phyloP scores from a whole-genome alignment of 2,113 vertebrate genomes.

The Cryptoleucopteryx plumbea region DNA sequence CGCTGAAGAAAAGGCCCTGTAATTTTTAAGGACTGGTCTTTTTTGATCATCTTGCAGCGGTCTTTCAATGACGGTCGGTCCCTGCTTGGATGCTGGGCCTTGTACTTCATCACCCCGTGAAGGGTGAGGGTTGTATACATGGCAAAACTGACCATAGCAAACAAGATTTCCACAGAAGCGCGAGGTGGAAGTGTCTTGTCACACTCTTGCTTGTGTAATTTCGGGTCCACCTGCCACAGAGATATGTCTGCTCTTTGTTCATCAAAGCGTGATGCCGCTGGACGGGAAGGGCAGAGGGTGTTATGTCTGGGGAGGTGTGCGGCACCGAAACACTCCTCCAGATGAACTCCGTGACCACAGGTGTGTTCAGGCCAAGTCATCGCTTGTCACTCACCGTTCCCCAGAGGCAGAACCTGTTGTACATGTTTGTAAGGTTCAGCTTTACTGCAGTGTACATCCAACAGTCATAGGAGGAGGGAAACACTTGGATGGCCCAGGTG shows the following conservation, averaged over 20 bases:
- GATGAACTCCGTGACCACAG: not conserved
- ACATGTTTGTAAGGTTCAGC: not conserved
- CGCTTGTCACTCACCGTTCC: not conserved
- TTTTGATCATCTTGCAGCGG: fast-evolving
- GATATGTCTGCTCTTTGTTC: not conserved
- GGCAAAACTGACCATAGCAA: not conserved
- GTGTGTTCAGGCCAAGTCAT: not conserved
- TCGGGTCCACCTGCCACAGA: not conserved
- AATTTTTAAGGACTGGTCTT: not conserved
- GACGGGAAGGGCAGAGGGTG: not conserved
- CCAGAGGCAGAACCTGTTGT: not conserved
- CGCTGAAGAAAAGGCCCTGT: not conserved
- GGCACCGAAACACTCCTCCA: not conserved
- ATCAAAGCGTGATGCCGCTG: not conserved
- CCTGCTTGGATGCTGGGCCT: fast-evolving
- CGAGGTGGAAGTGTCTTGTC: not conserved
- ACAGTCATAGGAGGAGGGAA: not conserved
- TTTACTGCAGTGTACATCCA: not conserved
- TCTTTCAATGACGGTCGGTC: not conserved
- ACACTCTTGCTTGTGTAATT: not conserved
- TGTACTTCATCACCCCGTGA: not conserved
- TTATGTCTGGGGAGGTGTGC: not conserved
- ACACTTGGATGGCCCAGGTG: not conserved
- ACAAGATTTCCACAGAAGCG: not conserved
- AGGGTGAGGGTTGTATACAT: not conserved